Conservation (phyloP, 2,113 vertebrate genomes). For the Todiramphus chloris region DNA sequence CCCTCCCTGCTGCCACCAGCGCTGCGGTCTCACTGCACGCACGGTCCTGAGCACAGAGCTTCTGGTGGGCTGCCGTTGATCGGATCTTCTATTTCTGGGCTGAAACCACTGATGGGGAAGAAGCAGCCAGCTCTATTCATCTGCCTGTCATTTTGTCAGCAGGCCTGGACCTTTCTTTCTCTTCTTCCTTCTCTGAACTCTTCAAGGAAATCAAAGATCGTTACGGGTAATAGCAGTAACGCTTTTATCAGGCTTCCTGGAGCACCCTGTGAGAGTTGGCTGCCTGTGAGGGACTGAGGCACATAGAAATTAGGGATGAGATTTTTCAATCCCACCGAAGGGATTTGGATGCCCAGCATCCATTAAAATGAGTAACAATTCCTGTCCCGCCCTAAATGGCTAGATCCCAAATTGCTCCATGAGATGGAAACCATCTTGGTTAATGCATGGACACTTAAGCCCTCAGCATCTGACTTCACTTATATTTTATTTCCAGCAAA, state of each 20-base stretch:
- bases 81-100: background rate
- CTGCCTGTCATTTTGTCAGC: background rate
- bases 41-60: accelerated
- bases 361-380: slow-evolving; percentile 63
- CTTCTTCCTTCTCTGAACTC: background rate
- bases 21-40: background rate
- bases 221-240: background rate
- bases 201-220: background rate
- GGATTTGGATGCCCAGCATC: slow-evolving; percentile 52
- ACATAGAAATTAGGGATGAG: slow-evolving; percentile 5
- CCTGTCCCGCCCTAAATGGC: slow-evolving; percentile 33
- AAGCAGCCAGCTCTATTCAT: background rate
- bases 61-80: background rate
- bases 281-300: background rate
- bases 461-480: slow-evolving; percentile 51
- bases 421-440: slow-evolving; percentile 44
- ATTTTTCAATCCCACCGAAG: background rate
- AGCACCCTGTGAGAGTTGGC: background rate
- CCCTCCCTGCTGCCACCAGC: background rate
- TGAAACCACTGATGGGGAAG: background rate
- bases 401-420: background rate
- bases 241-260: background rate
- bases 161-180: background rate
- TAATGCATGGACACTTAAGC: slow-evolving; percentile 59
- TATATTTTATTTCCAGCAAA: slow-evolving; percentile 56